These are phyloP conservation scores for Chascanopsetta lugubris DNA, from an alignment of 2,113 vertebrate species.

Conservation along the genomic window DNA sequence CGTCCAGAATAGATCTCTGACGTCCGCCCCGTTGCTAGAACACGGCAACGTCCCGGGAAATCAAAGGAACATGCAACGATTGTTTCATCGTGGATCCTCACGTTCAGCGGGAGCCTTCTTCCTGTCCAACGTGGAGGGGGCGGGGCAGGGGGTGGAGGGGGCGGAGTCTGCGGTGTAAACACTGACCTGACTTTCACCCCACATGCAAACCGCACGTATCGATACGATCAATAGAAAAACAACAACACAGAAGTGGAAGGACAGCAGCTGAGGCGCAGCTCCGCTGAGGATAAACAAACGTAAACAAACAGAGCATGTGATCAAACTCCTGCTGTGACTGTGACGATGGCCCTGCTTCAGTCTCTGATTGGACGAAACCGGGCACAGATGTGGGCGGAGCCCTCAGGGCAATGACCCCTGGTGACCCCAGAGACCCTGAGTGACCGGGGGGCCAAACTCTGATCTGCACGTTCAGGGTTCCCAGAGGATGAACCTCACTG, in stretches of 20 bases:
- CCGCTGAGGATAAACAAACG: not conserved
- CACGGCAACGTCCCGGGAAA: conserved; percentile 72
- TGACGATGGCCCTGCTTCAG: not conserved
- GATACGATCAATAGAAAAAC: conserved; percentile 48
- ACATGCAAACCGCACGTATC: conserved; percentile 39
- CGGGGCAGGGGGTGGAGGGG: too few species aligned
- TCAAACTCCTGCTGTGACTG: not conserved
- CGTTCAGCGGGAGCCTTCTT: not conserved
- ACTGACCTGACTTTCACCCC: conserved; percentile 55
- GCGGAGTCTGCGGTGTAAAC: conserved; percentile 8
- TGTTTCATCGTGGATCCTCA: not conserved
- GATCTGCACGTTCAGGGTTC: too few species aligned
- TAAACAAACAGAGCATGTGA: not conserved
- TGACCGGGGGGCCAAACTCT: too few species aligned
- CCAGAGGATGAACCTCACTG: too few species aligned
- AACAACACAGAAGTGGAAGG: conserved; percentile 11
- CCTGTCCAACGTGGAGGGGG: not conserved
- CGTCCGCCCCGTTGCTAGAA: conserved; percentile 78
- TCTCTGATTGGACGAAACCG: conserved; percentile 1
- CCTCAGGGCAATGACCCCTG: accelerated
- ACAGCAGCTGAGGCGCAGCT: not conserved
- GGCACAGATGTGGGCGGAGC: not conserved
- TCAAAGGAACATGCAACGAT: conserved; percentile 57
- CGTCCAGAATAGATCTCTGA: conserved; percentile 82
- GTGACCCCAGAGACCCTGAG: not conserved